phyloP scores from a whole-genome alignment of 2,888 invertebrate species.

The Pyrrhosoma nymphula region DNA sequence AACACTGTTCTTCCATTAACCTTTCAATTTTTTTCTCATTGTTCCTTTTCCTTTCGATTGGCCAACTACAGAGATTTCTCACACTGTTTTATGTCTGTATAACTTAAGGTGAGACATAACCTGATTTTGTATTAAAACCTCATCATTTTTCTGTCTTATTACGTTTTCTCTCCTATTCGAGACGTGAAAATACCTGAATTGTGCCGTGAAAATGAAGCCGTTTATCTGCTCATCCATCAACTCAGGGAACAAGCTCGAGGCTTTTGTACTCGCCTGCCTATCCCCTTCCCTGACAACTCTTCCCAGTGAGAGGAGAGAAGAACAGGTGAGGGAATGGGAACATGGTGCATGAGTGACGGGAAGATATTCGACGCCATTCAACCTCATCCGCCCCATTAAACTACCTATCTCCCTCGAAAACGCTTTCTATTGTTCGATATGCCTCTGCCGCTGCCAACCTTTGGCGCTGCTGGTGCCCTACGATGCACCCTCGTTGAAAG shows the following conservation, averaged over 20 bases:
- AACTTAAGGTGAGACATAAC: neutral
- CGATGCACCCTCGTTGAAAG: neutral
- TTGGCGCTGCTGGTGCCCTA: neutral
- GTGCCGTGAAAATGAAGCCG: neutral
- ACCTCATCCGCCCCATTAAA: neutral
- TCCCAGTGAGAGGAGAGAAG: neutral
- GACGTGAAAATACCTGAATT: neutral
- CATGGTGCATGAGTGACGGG: neutral
- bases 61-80: neutral
- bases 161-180: too few species aligned
- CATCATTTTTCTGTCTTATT: neutral
- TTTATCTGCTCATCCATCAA: neutral
- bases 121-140: neutral
- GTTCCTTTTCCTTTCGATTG: neutral
- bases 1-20: neutral
- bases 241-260: neutral
- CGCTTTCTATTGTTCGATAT: neutral
- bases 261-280: neutral
- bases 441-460: neutral
- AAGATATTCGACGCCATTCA: neutral
- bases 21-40: neutral
- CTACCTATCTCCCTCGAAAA: neutral
- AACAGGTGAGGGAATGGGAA: neutral
- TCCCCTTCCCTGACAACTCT: neutral
- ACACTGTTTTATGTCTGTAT: neutral